phyloP scores from a whole-genome alignment of 2,888 invertebrate species.

The Frankliniella intonsa region DNA sequence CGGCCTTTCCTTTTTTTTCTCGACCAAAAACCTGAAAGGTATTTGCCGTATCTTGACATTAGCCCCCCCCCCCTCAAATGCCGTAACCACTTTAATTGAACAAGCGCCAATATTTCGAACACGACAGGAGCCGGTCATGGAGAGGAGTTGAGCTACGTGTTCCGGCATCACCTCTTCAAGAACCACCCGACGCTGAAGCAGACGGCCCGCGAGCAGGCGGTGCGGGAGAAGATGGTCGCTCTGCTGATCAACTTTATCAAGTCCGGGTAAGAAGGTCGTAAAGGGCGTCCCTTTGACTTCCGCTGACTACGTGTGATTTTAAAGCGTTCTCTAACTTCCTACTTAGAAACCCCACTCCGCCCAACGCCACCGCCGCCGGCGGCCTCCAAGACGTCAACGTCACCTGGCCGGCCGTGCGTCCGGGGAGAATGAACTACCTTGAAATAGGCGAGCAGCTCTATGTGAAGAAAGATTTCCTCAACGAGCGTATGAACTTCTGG shows the following conservation, averaged over 20 bases:
- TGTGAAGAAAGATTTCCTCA: not conserved
- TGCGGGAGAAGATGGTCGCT: not conserved
- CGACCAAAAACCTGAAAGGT: constrained; percentile 11
- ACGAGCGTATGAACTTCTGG: not conserved
- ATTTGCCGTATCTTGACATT: no score
- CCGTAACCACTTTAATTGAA: not conserved
- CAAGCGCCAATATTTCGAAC: no score
- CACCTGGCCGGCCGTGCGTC: not conserved
- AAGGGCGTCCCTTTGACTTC: not conserved
- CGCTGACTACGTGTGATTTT: not conserved
- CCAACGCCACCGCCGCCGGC: not conserved
- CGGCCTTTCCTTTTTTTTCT: constrained; percentile 2
- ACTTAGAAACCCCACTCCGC: not conserved
- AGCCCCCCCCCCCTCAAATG: not conserved
- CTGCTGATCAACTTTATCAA: constrained; percentile 14
- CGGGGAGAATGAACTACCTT: not conserved
- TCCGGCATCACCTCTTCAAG: constrained; percentile 17
- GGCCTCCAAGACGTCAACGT: not conserved
- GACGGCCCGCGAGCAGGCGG: not conserved
- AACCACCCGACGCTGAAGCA: not conserved
- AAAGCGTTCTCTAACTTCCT: no score
- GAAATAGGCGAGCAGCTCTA: not conserved
- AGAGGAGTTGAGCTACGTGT: constrained; percentile 16
- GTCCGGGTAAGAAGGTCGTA: not conserved
- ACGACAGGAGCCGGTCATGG: not conserved